Evolutionary conservation across 1,140 invertebrate species (phyloP), one percentile per base, ranked within the genome.

Genomic region (Limonius californicus): DNA sequence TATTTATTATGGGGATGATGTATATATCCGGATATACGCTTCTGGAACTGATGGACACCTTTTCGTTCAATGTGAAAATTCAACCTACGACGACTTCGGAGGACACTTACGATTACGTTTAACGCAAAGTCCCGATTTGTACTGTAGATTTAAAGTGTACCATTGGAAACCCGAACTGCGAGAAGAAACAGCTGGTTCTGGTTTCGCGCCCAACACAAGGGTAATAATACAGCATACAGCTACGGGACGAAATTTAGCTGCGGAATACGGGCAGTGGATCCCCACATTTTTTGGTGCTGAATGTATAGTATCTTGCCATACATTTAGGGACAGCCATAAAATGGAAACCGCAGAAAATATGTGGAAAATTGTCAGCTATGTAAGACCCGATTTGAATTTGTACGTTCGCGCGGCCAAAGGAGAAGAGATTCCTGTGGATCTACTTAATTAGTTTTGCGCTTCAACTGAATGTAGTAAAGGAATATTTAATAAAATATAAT

Each of bases 221-320:
- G 61, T 74, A 1, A 72, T 76, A 11, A 73, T 76, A 15, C 67
- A 74, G 35, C 73, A 76, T 59, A 68, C 71, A 1, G 72, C 74
- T 0, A 70, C 74, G 2, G 74, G 74, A 3, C 65, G 63, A 30
- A 74, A 74, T 65, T 61, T 74, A 47, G 70, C 71, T 2, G 69
- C 68, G 8, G 71, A 74, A 61, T 57, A 57, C 32, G 56, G 27
- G 14, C 21, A 53, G 7, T 65, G 70, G 71, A 68, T 74, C 14
- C 68, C 69, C 1, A 74, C 73, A 6, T 76, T 74, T 57, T 76
- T 72, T 56, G 74, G 74, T 3, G 55, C 66, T 0, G 74, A 76
- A 65, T 69, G 69, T 35, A 56, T 20, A 2, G 68, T 73, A 12
- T 59, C 68, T 18, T 74, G 73, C 59, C 68, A 71, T 50, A 76